Evolutionary conservation across 1,140 invertebrate genomes (phyloP).

Genomic region (Penaeus chinensis): DNA sequence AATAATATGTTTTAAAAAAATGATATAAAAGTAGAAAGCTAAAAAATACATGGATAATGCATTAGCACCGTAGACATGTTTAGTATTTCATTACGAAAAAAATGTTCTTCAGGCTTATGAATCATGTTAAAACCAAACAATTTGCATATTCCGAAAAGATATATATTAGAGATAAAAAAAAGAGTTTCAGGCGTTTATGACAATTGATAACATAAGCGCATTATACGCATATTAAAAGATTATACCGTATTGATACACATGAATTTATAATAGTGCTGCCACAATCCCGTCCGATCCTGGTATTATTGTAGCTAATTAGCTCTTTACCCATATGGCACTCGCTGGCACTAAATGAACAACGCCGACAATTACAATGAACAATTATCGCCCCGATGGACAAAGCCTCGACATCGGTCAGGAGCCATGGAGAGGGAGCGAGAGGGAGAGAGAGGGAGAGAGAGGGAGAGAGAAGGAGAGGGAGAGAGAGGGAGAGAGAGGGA

Average conservation of each 20-base stretch:
- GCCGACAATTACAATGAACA: neutral
- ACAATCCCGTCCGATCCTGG: constrained; percentile 40
- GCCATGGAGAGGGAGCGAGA: neutral
- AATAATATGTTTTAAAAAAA: no score
- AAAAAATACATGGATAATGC: no score
- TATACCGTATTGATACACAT: constrained; percentile 34
- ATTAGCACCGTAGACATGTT: no score
- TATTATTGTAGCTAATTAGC: constrained; percentile 50
- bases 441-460: neutral
- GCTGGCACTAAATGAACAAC: constrained; percentile 4
- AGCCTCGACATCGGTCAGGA: neutral
- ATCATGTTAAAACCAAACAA: no score
- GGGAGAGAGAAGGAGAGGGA: neutral
- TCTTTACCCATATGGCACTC: constrained; percentile 36
- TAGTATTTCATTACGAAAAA: no score
- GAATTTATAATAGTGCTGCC: constrained; percentile 41
- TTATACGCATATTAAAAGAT: constrained; percentile 54
- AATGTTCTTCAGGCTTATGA: no score
- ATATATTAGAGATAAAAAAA: constrained; percentile 1
- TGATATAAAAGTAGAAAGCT: no score
- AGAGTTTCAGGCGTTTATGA: constrained; percentile 33
- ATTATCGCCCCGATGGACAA: neutral
- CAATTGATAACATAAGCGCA: constrained; percentile 46
- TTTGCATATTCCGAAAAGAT: no score
- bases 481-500: neutral